Percentiles rank a stretch among this genome's conserved stretches.
These are phyloP conservation scores for Poeciliopsis prolifica DNA, from an alignment of 2,113 vertebrate species.

Conservation along the genomic window DNA sequence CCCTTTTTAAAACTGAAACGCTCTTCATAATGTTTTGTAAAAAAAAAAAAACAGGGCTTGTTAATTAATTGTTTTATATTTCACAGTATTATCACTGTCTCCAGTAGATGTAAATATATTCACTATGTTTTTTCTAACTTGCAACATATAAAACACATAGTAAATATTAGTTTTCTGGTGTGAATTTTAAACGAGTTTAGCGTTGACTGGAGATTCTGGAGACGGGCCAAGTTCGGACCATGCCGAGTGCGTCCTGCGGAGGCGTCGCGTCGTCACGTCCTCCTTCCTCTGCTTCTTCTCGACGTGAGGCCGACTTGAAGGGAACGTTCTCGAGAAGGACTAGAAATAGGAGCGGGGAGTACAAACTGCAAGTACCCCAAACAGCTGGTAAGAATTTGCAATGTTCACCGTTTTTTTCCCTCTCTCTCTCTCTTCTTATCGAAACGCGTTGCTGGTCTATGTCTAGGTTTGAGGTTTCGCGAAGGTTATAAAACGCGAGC, in stretches of 20 bases:
- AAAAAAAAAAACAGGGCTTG: background rate
- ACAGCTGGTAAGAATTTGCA: background rate
- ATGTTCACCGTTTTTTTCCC: rapidly evolving
- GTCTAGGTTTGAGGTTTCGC: background rate
- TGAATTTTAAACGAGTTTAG: background rate
- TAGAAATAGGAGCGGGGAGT: conserved; percentile 17
- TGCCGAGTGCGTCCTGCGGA: conserved; percentile 13
- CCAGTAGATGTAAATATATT: background rate
- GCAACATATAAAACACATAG: background rate
- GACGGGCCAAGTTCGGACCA: background rate
- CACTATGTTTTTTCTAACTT: background rate
- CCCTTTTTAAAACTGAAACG: background rate
- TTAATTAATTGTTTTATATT: background rate
- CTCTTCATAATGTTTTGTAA: background rate
- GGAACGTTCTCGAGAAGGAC: conserved; percentile 20
- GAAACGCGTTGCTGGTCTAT: rapidly evolving
- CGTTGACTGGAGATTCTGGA: background rate
- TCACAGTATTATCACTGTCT: background rate
- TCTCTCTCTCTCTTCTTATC: no score
- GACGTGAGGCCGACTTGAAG: conserved; percentile 51
- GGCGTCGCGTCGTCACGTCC: conserved; percentile 38
- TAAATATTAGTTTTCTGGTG: background rate
- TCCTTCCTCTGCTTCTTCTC: conserved; percentile 35
- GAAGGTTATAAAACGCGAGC: background rate
- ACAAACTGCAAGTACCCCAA: conserved; percentile 11